A percentile compares a stretch with the other conserved stretches of the same genome.
These are phyloP conservation scores for Dimorphilus gyrociliatus DNA, from an alignment of 2,888 invertebrate species.

Conservation along the genomic window DNA sequence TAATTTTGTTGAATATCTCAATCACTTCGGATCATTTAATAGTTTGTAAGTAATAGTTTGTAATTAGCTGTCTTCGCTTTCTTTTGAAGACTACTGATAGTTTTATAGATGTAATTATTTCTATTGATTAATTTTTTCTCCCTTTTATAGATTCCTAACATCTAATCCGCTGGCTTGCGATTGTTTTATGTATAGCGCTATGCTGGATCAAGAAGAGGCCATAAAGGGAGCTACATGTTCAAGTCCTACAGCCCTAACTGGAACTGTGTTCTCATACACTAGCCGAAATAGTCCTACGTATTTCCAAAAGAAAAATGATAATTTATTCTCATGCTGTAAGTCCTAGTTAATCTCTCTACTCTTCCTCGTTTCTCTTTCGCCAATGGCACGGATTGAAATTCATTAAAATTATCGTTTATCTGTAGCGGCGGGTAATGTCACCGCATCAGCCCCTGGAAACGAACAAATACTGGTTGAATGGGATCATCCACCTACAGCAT, in stretches of 20 bases:
- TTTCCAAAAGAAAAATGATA: conserved; percentile 8
- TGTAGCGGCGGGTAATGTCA: conserved; percentile 13
- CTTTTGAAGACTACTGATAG: conserved; percentile 10
- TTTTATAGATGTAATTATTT: background rate
- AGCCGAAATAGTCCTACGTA: conserved; percentile 4
- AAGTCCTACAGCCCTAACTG: conserved; percentile 7
- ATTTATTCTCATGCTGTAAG: conserved; percentile 12
- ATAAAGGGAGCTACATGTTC: conserved; percentile 10
- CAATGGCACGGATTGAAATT: background rate
- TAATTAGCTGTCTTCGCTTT: conserved; percentile 6
- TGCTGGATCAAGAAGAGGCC: conserved; percentile 6
- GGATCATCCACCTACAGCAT: conserved; percentile 9
- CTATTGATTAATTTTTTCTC: background rate
- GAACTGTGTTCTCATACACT: conserved; percentile 6
- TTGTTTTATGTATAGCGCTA: conserved; percentile 10
- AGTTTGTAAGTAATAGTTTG: too few relatives aligned
- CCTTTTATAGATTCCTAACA: conserved; percentile 4
- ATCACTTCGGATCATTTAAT: too few relatives aligned
- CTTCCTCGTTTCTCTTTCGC: background rate
- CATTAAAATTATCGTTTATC: background rate
- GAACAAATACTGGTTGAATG: conserved; percentile 13
- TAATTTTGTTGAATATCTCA: too few relatives aligned
- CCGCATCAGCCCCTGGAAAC: conserved; percentile 10
- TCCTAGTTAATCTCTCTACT: conserved; percentile 1
- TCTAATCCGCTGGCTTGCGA: conserved; percentile 12